Evolutionary conservation across 2,113 vertebrate genomes (phyloP).

Genomic region (Willisornis vidua): DNA sequence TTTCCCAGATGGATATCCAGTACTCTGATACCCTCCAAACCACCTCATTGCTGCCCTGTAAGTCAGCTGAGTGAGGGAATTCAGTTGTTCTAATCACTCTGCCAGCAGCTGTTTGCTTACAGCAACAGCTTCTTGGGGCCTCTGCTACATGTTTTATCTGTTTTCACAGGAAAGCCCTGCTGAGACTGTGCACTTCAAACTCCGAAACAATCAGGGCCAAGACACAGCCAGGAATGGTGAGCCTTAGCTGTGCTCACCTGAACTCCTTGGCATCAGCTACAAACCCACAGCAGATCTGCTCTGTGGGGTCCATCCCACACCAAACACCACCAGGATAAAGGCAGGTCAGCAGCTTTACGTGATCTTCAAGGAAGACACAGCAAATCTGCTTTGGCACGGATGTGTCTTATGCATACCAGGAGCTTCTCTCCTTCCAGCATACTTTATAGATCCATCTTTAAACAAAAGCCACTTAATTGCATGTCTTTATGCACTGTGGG

Average conservation of each 20-base stretch:
- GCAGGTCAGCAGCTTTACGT: background rate
- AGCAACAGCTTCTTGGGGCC: background rate
- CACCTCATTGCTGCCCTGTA: background rate
- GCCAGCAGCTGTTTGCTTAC: background rate
- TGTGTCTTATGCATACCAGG: background rate
- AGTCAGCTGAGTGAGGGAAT: background rate
- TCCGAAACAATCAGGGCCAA: background rate
- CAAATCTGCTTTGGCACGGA: background rate
- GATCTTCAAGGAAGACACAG: background rate
- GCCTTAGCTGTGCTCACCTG: background rate
- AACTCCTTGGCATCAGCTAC: background rate
- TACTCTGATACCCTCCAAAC: background rate
- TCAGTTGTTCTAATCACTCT: background rate
- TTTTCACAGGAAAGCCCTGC: background rate
- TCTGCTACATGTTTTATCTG: background rate
- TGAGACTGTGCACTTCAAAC: background rate
- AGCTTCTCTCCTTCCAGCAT: background rate
- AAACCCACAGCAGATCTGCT: background rate
- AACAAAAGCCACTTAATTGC: background rate
- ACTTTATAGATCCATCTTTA: background rate
- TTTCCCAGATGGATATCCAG: background rate
- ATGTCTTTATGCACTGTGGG: background rate
- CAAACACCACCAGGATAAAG: background rate
- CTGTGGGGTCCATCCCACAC: background rate
- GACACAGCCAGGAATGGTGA: background rate